Evolutionary conservation across 1,140 invertebrate species (phyloP).

Genomic region (Steinernema khuongi): DNA sequence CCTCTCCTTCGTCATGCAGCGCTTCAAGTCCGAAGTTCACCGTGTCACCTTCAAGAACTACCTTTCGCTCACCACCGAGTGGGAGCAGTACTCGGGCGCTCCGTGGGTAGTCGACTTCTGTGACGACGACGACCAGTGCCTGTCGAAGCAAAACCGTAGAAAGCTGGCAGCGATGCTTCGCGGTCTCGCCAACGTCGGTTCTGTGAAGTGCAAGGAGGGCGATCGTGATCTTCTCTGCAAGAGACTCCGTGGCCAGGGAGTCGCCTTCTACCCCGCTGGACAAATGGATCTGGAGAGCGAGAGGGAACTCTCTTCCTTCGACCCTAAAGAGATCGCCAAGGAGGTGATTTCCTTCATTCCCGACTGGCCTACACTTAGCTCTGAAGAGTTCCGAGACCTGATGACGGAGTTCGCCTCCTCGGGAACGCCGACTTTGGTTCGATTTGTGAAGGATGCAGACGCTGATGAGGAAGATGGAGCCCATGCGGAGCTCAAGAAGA

Average conservation of each 20-base stretch:
- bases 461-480: conserved; percentile 65
- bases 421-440: conserved; percentile 69
- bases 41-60: conserved; percentile 41
- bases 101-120: conserved; percentile 53
- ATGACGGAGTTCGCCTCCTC: conserved; percentile 29
- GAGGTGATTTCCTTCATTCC: conserved; percentile 65
- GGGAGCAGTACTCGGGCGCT: conserved; percentile 39
- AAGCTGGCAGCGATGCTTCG: conserved; percentile 59
- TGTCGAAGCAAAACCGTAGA: conserved; percentile 35
- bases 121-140: conserved; percentile 43
- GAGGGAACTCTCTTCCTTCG: conserved; percentile 56
- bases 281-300: conserved; percentile 54
- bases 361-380: conserved; percentile 60
- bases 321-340: conserved; percentile 63
- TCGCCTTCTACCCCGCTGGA: conserved; percentile 62
- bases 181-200: conserved; percentile 65
- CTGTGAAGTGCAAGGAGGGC: conserved; percentile 61
- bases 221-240: conserved; percentile 60
- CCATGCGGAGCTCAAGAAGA: conserved; percentile 60
- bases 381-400: conserved; percentile 21
- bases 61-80: conserved; percentile 39
- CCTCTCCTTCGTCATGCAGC: conserved; percentile 43
- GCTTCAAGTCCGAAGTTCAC: conserved; percentile 43
- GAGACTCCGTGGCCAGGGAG: conserved; percentile 60
- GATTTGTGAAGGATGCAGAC: conserved; percentile 62